Conservation (phyloP, 2,113 vertebrate species). For the Oreochromis aureus region DNA sequence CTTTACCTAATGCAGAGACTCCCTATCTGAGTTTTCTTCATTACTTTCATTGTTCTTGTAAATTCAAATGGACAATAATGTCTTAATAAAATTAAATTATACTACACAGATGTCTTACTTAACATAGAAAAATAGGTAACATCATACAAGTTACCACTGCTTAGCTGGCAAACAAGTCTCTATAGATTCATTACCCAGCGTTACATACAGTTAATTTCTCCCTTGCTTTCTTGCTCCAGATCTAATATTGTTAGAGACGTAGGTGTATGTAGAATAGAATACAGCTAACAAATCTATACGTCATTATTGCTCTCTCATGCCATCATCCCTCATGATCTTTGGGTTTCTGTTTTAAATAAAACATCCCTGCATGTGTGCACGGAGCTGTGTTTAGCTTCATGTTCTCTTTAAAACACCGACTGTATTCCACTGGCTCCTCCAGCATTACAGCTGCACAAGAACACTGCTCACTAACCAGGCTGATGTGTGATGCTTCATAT, state of each 20-base stretch:
- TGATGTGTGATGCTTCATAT: background rate
- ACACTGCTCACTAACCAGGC: background rate
- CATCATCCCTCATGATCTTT: background rate
- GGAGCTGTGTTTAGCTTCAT: background rate
- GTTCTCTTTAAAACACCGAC: background rate
- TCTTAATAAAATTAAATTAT: background rate
- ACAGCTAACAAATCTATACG: rapidly evolving
- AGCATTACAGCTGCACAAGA: background rate
- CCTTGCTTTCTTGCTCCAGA: background rate
- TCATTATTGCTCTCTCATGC: background rate
- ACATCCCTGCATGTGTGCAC: background rate
- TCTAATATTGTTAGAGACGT: background rate
- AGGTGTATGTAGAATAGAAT: background rate
- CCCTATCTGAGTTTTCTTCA: background rate
- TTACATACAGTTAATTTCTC: background rate
- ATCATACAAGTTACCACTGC: background rate
- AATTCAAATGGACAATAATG: background rate
- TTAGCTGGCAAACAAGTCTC: background rate
- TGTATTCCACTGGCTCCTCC: background rate
- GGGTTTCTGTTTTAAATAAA: background rate
- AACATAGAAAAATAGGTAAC: background rate
- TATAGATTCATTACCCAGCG: background rate
- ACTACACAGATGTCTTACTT: background rate
- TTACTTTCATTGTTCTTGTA: background rate
- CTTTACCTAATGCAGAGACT: background rate